Base-by-base conservation (phyloP, 2,113 vertebrate species). In the Cettia cetti region DNA sequence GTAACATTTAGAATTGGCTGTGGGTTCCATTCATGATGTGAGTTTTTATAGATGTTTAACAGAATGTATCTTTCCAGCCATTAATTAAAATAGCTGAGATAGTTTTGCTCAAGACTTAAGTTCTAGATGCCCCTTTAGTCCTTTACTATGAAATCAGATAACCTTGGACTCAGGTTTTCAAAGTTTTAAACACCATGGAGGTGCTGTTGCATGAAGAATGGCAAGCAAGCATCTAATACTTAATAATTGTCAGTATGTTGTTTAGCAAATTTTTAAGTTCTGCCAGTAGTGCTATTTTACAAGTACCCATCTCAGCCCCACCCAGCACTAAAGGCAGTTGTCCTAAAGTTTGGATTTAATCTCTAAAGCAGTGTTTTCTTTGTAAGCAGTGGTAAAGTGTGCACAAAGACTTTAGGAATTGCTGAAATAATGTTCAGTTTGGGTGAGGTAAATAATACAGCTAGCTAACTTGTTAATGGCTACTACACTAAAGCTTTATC, bases 1-100 rank as follows among this genome's bases (percentile, higher is more conserved):
- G 88, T 85, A 97, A 96, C 71, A 70, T 93, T 96, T 95, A 91
- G 93, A 97, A 94, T 95, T 97, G 92, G 95, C 94, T 96, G 96
- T 92, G 80, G 54, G 90, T 98, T 98, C 95, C 96, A 91, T 96
- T 98, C 96, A 98, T 98, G 97, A 95, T 98, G 98, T 97, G 96
- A 95, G 94, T 96, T 98, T 98, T 97, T 96, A 97, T 97, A 97
- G 97, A 82, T 97, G 96, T 98, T 97, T 95, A 97, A 97, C 92
- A 95, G 97, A 97, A 97, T 98, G 95, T 98, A 96, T 96, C 97
- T 97, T 97, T 97, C 92, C 97, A 97, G 96, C 92, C 96, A 95
- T 95, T 97, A 97, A 97, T 97, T 97, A 96, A 98, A 98, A 92
- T 95, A 97, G 89, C 89, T 96, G 91, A 45, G 91, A 95, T 92